Evolutionary conservation across 2,113 vertebrate species (phyloP).

Genomic region (Procapra przewalskii): DNA sequence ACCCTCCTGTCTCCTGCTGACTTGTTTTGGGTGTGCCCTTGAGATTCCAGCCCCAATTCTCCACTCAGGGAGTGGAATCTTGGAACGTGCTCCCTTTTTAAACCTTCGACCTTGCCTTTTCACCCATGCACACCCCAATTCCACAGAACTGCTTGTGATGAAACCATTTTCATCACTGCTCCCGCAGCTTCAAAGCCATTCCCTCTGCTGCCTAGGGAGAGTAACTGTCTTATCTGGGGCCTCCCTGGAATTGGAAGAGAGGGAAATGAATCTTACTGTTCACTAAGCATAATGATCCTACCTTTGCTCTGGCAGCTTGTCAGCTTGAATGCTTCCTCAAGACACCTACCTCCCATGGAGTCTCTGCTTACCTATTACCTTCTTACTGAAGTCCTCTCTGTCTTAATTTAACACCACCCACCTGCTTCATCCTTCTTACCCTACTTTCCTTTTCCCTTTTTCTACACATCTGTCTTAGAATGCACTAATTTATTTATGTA

Average conservation of each 20-base stretch:
- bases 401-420: not conserved
- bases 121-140: not conserved
- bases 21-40: not conserved
- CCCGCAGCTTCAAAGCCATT: not conserved
- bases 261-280: not conserved
- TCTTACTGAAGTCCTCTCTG: not conserved
- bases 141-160: not conserved
- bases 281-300: not conserved
- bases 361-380: not conserved
- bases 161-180: not conserved
- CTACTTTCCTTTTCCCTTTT: not conserved
- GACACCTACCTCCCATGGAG: not conserved
- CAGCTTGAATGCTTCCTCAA: not conserved
- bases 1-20: not conserved
- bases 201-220: not conserved
- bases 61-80: not conserved
- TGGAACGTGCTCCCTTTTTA: not conserved
- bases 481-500: not conserved
- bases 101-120: not conserved
- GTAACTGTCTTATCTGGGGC: not conserved
- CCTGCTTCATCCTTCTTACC: no score
- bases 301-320: not conserved
- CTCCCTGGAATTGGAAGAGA: not conserved
- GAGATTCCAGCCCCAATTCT: constrained; percentile 6
- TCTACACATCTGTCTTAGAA: not conserved